Evolutionary conservation across 2,113 vertebrate genomes (phyloP), one percentile per base, ranked within the genome.

Genomic region (Gavia stellata): DNA sequence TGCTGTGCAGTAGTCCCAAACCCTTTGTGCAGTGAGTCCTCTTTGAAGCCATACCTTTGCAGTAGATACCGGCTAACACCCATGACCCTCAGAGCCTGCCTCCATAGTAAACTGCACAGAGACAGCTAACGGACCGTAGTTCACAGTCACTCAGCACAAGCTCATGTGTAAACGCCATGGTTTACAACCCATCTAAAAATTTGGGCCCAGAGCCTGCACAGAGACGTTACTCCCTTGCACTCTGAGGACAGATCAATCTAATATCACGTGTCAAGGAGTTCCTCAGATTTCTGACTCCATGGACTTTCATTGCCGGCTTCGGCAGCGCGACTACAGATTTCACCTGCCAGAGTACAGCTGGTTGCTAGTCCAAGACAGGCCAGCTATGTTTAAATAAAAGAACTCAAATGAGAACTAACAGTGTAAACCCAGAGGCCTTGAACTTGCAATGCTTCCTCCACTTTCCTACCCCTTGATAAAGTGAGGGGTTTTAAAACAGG

Each of bases 321-420:
- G 3, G 29, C 65, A 61, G 58, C 17, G 5, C 0, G 0, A 21
- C 80, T 49, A 36, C 25, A 71, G 28, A 13, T 63, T 61, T 40
- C 47, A 72, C 68, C 73, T 84, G 52, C 56, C 73, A 66, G 55
- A 63, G 49, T 72, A 68, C 65, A 78, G 52, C 44, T 72, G 74
- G 31, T 50, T 66, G 29, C 42, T 15, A 59, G 67, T 31, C 44
- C 45, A n/a, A 26, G 25, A 26, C 45, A 86, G 74, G 25, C 42
- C 66, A 73, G 79, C 74, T 90, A 49, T 65, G 66, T 82, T 93
- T 93, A 52, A 87, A 87, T n/a, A 65, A 91, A 82, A 81, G 11
- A 79, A 38, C 68, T 71, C 59, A 62, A 80, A 86, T 23, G 38
- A 92, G 79, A 83, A 36, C 38, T 55, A 86, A 56, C 23, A 91